phyloP scores from a whole-genome alignment of 2,888 invertebrate genomes.

The Aspidapion aeneum region DNA sequence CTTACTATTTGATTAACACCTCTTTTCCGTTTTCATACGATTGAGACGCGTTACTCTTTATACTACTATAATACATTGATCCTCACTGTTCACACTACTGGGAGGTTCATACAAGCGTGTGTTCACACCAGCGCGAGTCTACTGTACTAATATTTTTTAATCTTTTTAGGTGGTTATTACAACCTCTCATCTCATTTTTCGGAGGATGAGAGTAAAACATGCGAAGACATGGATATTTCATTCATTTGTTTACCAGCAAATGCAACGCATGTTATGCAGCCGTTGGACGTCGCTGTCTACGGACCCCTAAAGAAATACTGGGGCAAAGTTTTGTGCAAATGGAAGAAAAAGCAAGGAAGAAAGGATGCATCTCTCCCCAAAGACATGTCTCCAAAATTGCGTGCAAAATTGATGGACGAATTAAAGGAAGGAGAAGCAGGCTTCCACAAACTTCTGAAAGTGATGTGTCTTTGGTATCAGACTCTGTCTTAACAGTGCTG shows the following conservation, averaged over 20 bases:
- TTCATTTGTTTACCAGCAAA: constrained; percentile 41
- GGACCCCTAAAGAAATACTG: constrained; percentile 34
- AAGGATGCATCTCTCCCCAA: constrained; percentile 14
- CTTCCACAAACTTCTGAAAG: background rate
- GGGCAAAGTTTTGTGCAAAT: constrained; percentile 13
- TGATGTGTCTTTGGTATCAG: background rate
- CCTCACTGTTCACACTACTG: too few species aligned
- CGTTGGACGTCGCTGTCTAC: constrained; percentile 40
- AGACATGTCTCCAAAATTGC: constrained; percentile 14
- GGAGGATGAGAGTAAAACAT: constrained; percentile 32
- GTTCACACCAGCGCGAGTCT: too few species aligned
- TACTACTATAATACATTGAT: too few species aligned
- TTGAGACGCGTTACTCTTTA: too few species aligned
- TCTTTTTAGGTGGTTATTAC: constrained; percentile 21
- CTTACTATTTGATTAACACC: too few species aligned
- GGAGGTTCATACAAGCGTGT: too few species aligned
- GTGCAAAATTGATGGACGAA: background rate
- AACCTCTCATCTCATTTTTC: constrained; percentile 41
- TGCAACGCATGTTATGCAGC: constrained; percentile 39
- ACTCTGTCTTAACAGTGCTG: background rate
- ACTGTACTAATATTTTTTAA: background rate
- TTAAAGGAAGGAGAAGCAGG: background rate
- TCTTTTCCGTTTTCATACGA: too few species aligned
- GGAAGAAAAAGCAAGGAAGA: constrained; percentile 15
- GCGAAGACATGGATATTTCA: constrained; percentile 38